Evolutionary conservation across 2,888 invertebrate species (phyloP), one percentile per base, ranked within the genome.

Genomic region (Polyploca ridens): DNA sequence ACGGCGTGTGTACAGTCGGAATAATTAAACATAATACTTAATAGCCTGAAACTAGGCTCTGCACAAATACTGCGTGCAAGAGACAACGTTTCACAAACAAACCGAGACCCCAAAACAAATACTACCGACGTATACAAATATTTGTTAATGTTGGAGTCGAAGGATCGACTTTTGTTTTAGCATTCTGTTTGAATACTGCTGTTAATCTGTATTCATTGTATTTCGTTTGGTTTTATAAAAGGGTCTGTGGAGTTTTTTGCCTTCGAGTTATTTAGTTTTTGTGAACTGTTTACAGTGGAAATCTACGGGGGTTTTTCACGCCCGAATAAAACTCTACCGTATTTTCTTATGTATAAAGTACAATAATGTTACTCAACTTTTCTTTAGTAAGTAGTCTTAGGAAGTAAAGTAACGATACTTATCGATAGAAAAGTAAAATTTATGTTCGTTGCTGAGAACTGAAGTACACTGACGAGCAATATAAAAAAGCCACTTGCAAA

Each of bases 151-250:
- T 58, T 33, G 14, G 58, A 58, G 58, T 58, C 33, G 58, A 58
- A 33, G 19, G 61, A 44, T 58, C 61, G 61, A 61, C 16, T 41
- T 33, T 41, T 61, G 61, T 16, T 61, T 61, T 41, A 54, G n/a
- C 41, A 61, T 61, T 44, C 61, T 41, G 61, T 61, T 44, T 44
- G 61, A 44, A 61, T 61, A 61, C 16, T 14, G 13, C 27, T 44
- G 61, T 44, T 54, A 61, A 61, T 61, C 41, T 41, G 61, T 61
- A 61, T 61, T 61, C 38, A 61, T 44, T 61, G 41, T 61, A 44
- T 61, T 60, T 44, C 35, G 19, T 41, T 60, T 38, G 41, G 16
- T 41, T 60, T 60, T 41, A 41, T 41, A 61, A 19, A 41, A 44
- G 61, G 41, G 13, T 13, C 38, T 13, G 14, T 11, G 16, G 19